Percentiles rank a stretch among this genome's conserved stretches.
phyloP scores from a whole-genome alignment of 2,113 vertebrate species.

The Amazona vittata region DNA sequence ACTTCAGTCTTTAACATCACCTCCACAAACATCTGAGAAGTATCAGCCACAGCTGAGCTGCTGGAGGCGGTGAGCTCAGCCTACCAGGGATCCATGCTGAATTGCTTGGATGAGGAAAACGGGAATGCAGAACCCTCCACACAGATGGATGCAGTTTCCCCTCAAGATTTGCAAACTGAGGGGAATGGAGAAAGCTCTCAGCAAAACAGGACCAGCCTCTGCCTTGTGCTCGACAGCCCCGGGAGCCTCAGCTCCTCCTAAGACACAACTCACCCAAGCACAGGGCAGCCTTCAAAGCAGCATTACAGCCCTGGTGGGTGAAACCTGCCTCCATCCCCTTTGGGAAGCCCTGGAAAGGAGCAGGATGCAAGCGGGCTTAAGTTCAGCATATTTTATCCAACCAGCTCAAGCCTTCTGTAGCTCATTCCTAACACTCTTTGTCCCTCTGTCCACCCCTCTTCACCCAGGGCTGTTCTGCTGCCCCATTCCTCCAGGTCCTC shows the following conservation, averaged over 20 bases:
- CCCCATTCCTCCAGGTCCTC: background rate
- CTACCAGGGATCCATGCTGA: rapidly evolving
- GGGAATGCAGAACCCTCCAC: background rate
- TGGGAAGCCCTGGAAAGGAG: background rate
- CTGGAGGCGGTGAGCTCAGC: rapidly evolving
- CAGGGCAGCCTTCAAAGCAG: background rate
- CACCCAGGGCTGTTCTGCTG: background rate
- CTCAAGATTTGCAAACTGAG: background rate
- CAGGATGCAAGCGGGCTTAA: background rate
- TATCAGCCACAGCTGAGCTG: background rate
- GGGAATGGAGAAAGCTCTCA: background rate
- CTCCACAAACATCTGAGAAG: background rate
- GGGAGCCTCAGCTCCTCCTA: background rate
- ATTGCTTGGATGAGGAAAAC: background rate
- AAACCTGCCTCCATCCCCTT: background rate
- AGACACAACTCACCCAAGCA: background rate
- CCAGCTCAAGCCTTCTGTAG: background rate
- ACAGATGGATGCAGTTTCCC: background rate
- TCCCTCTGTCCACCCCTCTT: background rate
- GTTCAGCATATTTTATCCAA: background rate
- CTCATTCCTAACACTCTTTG: background rate
- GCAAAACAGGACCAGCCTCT: background rate
- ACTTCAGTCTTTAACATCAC: background rate
- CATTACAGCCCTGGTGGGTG: rapidly evolving
- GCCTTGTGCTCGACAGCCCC: background rate